Conservation (phyloP, 1,140 invertebrate species). For the Cydia strobilella region DNA sequence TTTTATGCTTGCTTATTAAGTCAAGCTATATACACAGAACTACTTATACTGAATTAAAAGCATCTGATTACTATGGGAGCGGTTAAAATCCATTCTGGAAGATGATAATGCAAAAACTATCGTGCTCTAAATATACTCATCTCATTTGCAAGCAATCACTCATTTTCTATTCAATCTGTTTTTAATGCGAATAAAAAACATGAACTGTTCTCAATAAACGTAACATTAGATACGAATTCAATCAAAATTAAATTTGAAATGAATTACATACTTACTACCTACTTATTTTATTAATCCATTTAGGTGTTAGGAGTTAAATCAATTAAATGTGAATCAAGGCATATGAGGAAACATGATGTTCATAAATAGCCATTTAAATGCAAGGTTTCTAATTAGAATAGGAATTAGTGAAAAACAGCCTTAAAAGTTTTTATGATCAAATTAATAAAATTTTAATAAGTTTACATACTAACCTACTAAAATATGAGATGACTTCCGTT, state of each 20-base stretch:
- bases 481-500: background rate
- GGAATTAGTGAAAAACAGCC: conserved; percentile 25
- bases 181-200: background rate
- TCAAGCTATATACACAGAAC: background rate
- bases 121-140: background rate
- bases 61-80: background rate
- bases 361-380: conserved; percentile 21
- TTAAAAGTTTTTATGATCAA: background rate
- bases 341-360: conserved; percentile 15
- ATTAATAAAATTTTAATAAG: background rate
- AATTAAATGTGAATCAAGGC: conserved; percentile 5
- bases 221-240: background rate
- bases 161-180: background rate
- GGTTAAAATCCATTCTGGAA: background rate
- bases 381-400: conserved; percentile 11
- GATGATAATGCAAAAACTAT: background rate
- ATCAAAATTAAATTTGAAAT: background rate
- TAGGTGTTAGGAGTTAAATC: background rate
- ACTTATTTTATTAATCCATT: background rate
- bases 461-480: background rate
- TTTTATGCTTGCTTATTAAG: too few species aligned
- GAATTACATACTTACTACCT: background rate
- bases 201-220: background rate
- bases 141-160: background rate
- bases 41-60: background rate